phyloP scores from a whole-genome alignment of 2,888 invertebrate species.

The Agriotes lineatus region DNA sequence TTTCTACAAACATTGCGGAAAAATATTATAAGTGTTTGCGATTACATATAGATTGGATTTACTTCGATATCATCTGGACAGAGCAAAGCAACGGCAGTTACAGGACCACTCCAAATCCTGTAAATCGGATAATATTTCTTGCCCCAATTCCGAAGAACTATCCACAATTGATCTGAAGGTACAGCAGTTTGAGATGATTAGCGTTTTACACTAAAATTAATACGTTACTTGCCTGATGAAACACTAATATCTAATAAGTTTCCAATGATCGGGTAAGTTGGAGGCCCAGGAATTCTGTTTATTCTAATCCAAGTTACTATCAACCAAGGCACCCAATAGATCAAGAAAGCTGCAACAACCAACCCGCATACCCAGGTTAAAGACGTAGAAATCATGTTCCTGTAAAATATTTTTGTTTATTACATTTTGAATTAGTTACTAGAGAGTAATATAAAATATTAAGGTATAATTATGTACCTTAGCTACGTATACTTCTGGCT shows the following conservation, averaged over 20 bases:
- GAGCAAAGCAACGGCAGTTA: slow-evolving; percentile 61
- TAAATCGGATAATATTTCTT: slow-evolving; percentile 37
- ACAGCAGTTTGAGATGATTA: no score
- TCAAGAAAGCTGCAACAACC: neutral
- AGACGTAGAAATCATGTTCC: neutral
- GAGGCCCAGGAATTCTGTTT: slow-evolving; percentile 13
- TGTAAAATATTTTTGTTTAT: neutral
- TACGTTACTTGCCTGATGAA: neutral
- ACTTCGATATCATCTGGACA: slow-evolving; percentile 69
- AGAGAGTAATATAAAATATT: no score
- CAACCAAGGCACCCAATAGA: neutral
- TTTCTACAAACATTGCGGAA: slow-evolving; percentile 49
- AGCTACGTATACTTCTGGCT: no score
- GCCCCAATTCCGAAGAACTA: slow-evolving; percentile 17
- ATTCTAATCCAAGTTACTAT: neutral
- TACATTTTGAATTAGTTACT: no score
- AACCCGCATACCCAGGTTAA: neutral
- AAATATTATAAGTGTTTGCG: no score
- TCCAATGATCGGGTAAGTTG: slow-evolving; percentile 2
- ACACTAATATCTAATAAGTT: slow-evolving; percentile 11
- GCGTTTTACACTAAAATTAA: neutral
- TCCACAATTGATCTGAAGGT: slow-evolving; percentile 40
- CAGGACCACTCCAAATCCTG: slow-evolving; percentile 55
- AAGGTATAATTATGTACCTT: no score
- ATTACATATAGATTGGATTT: neutral